phyloP scores from a whole-genome alignment of 2,113 vertebrate genomes.

The Hyperopisus bebe region DNA sequence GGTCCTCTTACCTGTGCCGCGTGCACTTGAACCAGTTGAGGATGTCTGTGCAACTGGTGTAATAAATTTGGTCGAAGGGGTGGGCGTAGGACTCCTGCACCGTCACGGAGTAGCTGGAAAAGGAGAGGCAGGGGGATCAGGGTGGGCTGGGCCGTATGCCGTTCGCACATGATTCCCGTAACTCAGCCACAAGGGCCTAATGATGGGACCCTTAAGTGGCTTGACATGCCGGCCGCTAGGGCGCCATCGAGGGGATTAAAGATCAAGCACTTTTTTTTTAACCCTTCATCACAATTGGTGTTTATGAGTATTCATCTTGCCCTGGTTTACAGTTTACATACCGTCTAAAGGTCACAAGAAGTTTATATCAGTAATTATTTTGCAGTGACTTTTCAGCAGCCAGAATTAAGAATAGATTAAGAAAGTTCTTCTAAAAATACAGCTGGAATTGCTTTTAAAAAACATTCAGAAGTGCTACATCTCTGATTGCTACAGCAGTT shows the following conservation, averaged over 20 bases:
- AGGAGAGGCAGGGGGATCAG: background rate
- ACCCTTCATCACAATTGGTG: background rate
- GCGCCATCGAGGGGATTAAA: slow-evolving; percentile 23
- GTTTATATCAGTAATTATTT: background rate
- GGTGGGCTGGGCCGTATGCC: slow-evolving; percentile 14
- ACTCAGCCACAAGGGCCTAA: slow-evolving; percentile 20
- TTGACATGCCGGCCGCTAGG: slow-evolving; percentile 23
- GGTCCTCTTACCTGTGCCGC: slow-evolving; percentile 74
- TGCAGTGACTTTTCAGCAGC: background rate
- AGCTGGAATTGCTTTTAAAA: background rate
- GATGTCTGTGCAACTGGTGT: slow-evolving; percentile 93
- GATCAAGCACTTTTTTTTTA: slow-evolving; percentile 14
- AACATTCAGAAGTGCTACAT: background rate
- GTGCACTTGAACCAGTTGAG: slow-evolving; percentile 99
- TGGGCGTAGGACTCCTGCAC: slow-evolving; percentile 94
- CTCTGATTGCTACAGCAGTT: background rate
- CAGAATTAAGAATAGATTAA: background rate
- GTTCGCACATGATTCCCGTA: slow-evolving; percentile 31
- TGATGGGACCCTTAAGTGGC: background rate
- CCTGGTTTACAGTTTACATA: background rate
- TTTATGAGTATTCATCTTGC: background rate
- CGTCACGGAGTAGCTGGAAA: slow-evolving; percentile 80
- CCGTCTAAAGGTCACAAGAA: background rate
- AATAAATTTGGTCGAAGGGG: slow-evolving; percentile 92
- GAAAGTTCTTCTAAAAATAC: background rate